Evolutionary conservation across 23 tunicate genomes (phyloP), one percentile per base, ranked within the genome.

Genomic region (Ascidia mentula): DNA sequence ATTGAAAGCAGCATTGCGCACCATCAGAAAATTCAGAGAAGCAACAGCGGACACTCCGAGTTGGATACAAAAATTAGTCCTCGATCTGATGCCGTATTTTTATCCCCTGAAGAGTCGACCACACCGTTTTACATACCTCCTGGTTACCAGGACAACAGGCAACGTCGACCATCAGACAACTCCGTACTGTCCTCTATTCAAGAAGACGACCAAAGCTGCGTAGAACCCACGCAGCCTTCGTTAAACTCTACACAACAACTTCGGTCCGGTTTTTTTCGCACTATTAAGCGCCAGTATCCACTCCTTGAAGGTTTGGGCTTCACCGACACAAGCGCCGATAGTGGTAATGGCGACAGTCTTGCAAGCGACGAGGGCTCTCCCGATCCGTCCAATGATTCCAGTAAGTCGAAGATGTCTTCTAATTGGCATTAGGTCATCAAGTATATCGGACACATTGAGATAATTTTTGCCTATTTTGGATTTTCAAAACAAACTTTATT

Each of bases 221-320:
- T 53, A 28, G 65, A 53, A 20, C 24, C 65, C 65, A 53, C 12
- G 4, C 65, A 53, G 69, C 38, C 75, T 12, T 76, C 84, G 0
- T 81, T 91, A 22, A 61, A 82, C 59, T 86, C 97, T 34, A 91
- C 97, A 0, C 97, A 91, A 45, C 97, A 91, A 70, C 80, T 91
- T 13, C 80, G 87, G 36, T 53, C 74, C 31, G 97, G 97, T 5
- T 91, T 91, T 69, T 91, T 91, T 74, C 87, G 90, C 8, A 72
- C 97, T n/a, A 81, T 91, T 7, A 91, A 91, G 60, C 73, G 84
- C 39, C 90, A 85, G 32, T 91, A 86, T 65, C 85, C 97, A 17
- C 71, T 86, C 31, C 72, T 77, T 6, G 78, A 60, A 1, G 60
- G 78, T n/a, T 70, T 60, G 32, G 78, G 74, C 13, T 33, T 77